Conservation (phyloP, 2,888 invertebrate genomes). For the Drosophila anomalata region DNA sequence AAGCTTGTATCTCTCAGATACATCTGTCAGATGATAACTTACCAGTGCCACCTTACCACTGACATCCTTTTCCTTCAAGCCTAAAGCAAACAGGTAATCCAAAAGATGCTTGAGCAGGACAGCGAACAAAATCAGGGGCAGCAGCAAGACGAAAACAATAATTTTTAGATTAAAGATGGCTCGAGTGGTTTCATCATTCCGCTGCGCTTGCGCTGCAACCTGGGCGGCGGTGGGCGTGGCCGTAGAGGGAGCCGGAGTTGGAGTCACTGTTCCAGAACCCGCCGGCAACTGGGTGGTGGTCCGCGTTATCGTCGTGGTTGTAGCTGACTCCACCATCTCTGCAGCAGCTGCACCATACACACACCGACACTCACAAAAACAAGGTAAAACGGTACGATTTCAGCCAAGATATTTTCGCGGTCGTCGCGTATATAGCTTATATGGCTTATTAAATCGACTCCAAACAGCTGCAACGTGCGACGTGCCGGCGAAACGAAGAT, state of each 20-base stretch:
- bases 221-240: slow-evolving; percentile 37
- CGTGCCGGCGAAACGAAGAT: slow-evolving; percentile 22
- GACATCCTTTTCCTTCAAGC: slow-evolving; percentile 81
- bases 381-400: slow-evolving; percentile 8
- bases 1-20: slow-evolving; percentile 17
- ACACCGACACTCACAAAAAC: slow-evolving; percentile 6
- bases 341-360: slow-evolving; percentile 4
- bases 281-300: slow-evolving; percentile 56
- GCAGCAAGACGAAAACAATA: slow-evolving; percentile 72
- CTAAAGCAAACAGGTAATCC: slow-evolving; percentile 81
- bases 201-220: slow-evolving; percentile 49
- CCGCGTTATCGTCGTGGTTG: slow-evolving; percentile 74
- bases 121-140: slow-evolving; percentile 79
- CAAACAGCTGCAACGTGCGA: slow-evolving; percentile 28
- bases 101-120: slow-evolving; percentile 81
- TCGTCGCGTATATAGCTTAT: slow-evolving; percentile 30
- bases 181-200: slow-evolving; percentile 78
- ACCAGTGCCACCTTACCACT: slow-evolving; percentile 83
- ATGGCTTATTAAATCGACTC: slow-evolving; percentile 16
- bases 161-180: slow-evolving; percentile 81
- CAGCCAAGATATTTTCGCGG: slow-evolving; percentile 33
- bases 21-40: slow-evolving; percentile 51
- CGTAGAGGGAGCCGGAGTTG: slow-evolving; percentile 28
- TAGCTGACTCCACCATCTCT: slow-evolving; percentile 78
- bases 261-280: slow-evolving; percentile 34